These are phyloP conservation scores for Clarias macrocephalus DNA, from an alignment of 2,113 vertebrate genomes.

Conservation along the genomic window DNA sequence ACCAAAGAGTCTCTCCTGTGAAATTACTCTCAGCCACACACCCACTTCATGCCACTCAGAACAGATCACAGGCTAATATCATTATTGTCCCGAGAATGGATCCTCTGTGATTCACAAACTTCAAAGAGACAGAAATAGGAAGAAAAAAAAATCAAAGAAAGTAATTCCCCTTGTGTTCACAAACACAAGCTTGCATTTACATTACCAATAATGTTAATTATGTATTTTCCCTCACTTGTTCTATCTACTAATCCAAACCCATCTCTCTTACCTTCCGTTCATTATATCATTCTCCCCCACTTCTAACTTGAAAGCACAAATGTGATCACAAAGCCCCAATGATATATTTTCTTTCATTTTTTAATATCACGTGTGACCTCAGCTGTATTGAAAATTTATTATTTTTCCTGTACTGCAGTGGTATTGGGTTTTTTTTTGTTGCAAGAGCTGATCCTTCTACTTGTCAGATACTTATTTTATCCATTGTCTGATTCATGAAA, in stretches of 20 bases:
- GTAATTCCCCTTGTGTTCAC: slow-evolving; percentile 47
- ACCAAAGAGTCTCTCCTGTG: slow-evolving; percentile 60
- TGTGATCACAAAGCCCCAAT: slow-evolving; percentile 40
- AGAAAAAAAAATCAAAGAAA: slow-evolving; percentile 47
- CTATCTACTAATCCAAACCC: background rate
- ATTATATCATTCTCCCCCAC: background rate
- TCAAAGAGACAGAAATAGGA: slow-evolving; percentile 69
- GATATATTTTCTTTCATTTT: slow-evolving; percentile 36
- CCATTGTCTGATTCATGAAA: background rate
- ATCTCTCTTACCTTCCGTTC: background rate
- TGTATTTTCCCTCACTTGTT: slow-evolving; percentile 9
- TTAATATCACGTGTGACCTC: slow-evolving; percentile 38
- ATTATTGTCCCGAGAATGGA: slow-evolving; percentile 68
- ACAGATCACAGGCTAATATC: slow-evolving; percentile 72
- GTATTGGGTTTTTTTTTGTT: background rate
- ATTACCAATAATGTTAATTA: slow-evolving; percentile 11
- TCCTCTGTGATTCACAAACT: slow-evolving; percentile 60
- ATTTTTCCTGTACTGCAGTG: background rate
- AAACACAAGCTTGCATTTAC: background rate
- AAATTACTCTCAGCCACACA: slow-evolving; percentile 53
- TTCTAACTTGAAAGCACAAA: slow-evolving; percentile 26
- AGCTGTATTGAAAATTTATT: slow-evolving; percentile 33
- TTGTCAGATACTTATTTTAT: background rate
- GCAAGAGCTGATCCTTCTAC: too few relatives aligned
- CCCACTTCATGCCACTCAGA: slow-evolving; percentile 61